Conservation (phyloP, 2,797 vertebrate genomes). For the Crenuchus spilurus region DNA sequence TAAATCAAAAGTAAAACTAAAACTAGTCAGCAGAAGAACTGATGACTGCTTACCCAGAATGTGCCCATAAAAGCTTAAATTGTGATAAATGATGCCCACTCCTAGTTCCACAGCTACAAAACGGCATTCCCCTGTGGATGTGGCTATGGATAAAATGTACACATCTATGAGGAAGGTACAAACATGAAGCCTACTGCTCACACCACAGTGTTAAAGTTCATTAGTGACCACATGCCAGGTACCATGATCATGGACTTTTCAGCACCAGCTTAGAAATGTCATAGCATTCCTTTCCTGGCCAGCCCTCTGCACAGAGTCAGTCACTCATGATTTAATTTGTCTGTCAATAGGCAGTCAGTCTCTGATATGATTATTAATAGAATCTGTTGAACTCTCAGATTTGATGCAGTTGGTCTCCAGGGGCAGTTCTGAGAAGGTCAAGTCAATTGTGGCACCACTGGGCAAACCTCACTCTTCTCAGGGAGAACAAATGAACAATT, state of each 20-base stretch:
- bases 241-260: slow-evolving; percentile 7
- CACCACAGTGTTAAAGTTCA: slow-evolving; percentile 42
- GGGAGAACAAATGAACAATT: slow-evolving; percentile 1
- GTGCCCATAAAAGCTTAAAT: too few relatives aligned
- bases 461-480: background rate
- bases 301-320: slow-evolving; percentile 20
- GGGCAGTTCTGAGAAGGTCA: slow-evolving; percentile 15
- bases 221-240: slow-evolving; percentile 40
- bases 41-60: too few relatives aligned
- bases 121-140: background rate
- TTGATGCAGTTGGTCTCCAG: background rate
- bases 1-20: too few relatives aligned
- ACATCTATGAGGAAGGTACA: background rate
- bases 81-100: too few relatives aligned
- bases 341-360: slow-evolving; percentile 9
- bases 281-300: slow-evolving; percentile 51
- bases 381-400: slow-evolving; percentile 27
- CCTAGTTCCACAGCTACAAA: background rate
- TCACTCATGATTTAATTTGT: slow-evolving; percentile 23
- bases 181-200: background rate
- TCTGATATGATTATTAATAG: slow-evolving; percentile 43
- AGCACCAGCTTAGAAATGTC: slow-evolving; percentile 26
- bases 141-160: slow-evolving; percentile 3
- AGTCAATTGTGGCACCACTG: background rate
- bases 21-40: too few relatives aligned